These are phyloP conservation scores for Entelurus aequoreus DNA, from an alignment of 2,113 vertebrate genomes.

Conservation along the genomic window DNA sequence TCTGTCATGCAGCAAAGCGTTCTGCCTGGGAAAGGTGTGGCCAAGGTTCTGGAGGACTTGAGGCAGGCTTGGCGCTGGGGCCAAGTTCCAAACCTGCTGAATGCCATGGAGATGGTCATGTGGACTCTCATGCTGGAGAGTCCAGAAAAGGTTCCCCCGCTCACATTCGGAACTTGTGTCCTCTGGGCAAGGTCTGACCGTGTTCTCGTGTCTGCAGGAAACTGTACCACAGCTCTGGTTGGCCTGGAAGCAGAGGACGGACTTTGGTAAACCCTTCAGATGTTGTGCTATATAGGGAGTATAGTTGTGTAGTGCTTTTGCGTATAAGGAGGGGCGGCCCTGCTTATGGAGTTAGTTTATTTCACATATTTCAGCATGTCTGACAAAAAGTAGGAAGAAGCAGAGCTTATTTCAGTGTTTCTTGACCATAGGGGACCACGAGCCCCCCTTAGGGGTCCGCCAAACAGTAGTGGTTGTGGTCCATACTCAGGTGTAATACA, in stretches of 20 bases:
- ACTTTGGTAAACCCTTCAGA: constrained; percentile 58
- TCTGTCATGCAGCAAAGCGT: constrained; percentile 64
- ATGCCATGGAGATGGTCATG: constrained; percentile 72
- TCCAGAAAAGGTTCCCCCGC: constrained; percentile 58
- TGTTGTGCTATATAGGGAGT: no score
- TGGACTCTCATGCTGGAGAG: constrained; percentile 65
- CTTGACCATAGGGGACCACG: no score
- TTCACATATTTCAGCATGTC: no score
- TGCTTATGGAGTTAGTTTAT: no score
- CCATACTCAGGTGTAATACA: no score
- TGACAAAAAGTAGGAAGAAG: no score
- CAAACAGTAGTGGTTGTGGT: no score
- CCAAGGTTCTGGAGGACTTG: constrained; percentile 65
- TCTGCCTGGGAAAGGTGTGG: constrained; percentile 69
- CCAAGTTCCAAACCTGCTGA: constrained; percentile 55
- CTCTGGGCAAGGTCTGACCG: neutral
- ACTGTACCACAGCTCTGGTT: constrained; percentile 73
- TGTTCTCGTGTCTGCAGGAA: constrained; percentile 51
- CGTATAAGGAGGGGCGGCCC: no score
- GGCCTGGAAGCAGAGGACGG: constrained; percentile 72
- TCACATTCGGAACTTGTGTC: constrained; percentile 5
- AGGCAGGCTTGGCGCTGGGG: constrained; percentile 70
- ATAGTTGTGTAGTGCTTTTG: no score
- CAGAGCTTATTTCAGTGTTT: no score
- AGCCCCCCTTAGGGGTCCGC: no score